Conservation (phyloP, 1,140 invertebrate genomes). For the Mya arenaria region DNA sequence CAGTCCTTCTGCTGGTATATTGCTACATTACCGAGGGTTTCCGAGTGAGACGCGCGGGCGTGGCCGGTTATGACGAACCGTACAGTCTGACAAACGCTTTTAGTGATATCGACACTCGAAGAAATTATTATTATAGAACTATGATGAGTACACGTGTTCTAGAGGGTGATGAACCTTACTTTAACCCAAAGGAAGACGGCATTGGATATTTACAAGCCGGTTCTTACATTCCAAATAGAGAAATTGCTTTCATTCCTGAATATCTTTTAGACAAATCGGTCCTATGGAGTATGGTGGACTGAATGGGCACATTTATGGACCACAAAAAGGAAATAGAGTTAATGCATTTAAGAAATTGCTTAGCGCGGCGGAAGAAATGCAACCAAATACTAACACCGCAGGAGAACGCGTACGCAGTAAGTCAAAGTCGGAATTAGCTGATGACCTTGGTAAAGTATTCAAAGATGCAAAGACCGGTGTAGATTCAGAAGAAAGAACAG, state of each 20-base stretch:
- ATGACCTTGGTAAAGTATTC: no score
- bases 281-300: not conserved
- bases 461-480: no score
- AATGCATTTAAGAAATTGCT: not conserved
- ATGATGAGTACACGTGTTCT: not conserved
- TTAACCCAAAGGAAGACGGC: constrained; percentile 8
- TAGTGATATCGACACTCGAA: not conserved
- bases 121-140: not conserved
- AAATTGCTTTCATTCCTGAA: no score
- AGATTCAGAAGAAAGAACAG: no score
- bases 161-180: constrained; percentile 17
- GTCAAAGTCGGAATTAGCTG: no score
- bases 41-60: constrained; percentile 28
- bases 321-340: constrained; percentile 37
- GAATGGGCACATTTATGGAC: not conserved
- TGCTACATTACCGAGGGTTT: not conserved
- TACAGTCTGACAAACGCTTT: constrained; percentile 33
- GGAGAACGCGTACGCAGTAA: not conserved
- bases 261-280: no score
- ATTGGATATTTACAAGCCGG: no score
- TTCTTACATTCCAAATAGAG: no score
- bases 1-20: not conserved
- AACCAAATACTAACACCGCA: no score
- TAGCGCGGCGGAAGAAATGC: constrained; percentile 5
- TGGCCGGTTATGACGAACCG: constrained; percentile 42